These are phyloP conservation scores for Porites cylindrica DNA, from an alignment of 92 coral and sea anemone genomes.

Conservation along the genomic window DNA sequence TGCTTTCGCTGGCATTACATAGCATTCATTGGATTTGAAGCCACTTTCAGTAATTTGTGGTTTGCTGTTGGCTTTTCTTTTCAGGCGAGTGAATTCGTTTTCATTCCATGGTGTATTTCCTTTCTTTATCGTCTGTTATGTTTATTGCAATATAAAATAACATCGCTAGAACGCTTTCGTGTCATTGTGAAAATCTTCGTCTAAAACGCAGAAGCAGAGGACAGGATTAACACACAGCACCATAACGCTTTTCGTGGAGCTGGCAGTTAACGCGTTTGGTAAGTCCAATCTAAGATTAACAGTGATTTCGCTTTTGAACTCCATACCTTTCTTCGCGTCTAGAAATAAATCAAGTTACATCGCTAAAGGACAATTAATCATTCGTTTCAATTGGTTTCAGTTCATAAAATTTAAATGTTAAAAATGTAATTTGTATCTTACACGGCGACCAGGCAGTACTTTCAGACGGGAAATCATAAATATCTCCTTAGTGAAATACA, in stretches of 20 bases:
- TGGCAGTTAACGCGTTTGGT: slow-evolving; percentile 2
- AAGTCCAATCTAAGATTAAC: background rate
- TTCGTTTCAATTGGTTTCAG: too few species aligned
- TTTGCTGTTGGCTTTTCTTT: background rate
- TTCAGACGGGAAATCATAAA: too few species aligned
- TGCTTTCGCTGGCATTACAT: background rate
- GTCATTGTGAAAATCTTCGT: background rate
- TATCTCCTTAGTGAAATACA: too few species aligned
- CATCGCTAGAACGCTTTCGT: background rate
- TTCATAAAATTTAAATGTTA: too few species aligned
- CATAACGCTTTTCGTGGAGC: background rate
- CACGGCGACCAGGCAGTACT: too few species aligned
- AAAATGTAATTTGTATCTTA: too few species aligned
- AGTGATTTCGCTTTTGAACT: background rate
- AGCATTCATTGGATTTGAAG: background rate
- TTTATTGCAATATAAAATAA: background rate
- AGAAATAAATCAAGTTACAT: background rate
- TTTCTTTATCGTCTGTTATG: background rate
- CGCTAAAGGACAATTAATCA: background rate
- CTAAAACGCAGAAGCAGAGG: background rate
- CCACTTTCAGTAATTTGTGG: background rate
- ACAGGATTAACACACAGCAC: background rate
- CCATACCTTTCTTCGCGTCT: background rate
- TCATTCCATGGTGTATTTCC: background rate
- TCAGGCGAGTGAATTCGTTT: background rate